Evolutionary conservation across 2,797 vertebrate genomes (phyloP), one percentile per base, ranked within the genome.

Genomic region (Australoheros facetus): DNA sequence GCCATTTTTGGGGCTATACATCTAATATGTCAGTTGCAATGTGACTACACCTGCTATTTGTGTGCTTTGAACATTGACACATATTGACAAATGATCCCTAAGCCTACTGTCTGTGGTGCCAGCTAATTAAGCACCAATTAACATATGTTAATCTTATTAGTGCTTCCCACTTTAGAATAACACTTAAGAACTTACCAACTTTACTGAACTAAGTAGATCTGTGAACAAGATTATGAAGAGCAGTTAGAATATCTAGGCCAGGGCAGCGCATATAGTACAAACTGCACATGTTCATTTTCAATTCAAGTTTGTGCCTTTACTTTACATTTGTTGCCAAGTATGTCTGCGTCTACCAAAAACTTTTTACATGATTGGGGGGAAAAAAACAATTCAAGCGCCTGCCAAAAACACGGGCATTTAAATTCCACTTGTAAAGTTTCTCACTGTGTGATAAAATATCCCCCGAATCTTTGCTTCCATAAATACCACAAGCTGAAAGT

Each of bases 141-240:
- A 74, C 59, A 73, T 77, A 78, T 74, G 42, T 32, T 88, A 80
- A 89, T 88, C 83, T 58, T 23, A 73, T 85, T 85, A 77, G 51
- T 28, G 7, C 51, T 66, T 84, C 71, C 72, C 60, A 54, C 34
- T n/a, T 56, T 71, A 71, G 71, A 74, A 57, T 79, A 54, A 72
- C 60, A 30, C 56, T 62, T 34, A 14, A 89, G 74, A 81, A 90
- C 62, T 70, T 16, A 62, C 76, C 76, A 80, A 60, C 55, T 71
- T 77, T 4, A 0, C 21, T 82, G 51, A 84, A 48, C 71, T 84
- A 51, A 70, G 69, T 28, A 77, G 48, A 76, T 75, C 58, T 76
- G 51, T 45, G 23, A 80, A 79, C 28, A 69, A 75, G 83, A 84
- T 89, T 79, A 84, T 75, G 37, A 83, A 39, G 54, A 77, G 56